Evolutionary conservation across 2,888 invertebrate genomes (phyloP).

Genomic region (Ypsolopha sequella): DNA sequence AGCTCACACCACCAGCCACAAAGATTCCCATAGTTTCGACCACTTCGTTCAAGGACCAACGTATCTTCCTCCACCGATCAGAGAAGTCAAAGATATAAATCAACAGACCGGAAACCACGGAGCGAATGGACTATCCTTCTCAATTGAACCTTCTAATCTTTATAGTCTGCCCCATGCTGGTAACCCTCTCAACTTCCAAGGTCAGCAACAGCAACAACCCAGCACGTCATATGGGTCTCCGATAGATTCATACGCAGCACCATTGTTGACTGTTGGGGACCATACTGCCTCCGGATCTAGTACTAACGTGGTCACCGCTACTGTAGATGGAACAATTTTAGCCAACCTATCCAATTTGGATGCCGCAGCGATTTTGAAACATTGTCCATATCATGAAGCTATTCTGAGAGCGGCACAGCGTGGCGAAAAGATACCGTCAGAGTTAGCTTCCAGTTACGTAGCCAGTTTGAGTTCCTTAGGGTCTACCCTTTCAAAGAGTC

Average conservation of each 20-base stretch:
- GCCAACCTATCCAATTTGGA: conserved; percentile 50
- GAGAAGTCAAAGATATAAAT: conserved; percentile 62
- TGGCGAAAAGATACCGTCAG: conserved; percentile 57
- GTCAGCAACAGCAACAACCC: conserved; percentile 23
- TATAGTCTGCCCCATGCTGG: conserved; percentile 64
- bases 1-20: conserved; percentile 73
- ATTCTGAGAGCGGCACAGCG: conserved; percentile 53
- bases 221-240: conserved; percentile 51
- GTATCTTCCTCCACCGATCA: conserved; percentile 76
- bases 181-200: conserved; percentile 60
- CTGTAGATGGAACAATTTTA: conserved; percentile 47
- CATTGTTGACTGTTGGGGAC: conserved; percentile 59
- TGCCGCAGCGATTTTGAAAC: conserved; percentile 59
- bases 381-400: conserved; percentile 64
- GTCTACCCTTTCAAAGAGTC: conserved; percentile 55
- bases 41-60: conserved; percentile 60
- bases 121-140: conserved; percentile 33
- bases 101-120: conserved; percentile 32
- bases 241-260: conserved; percentile 64
- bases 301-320: conserved; percentile 42
- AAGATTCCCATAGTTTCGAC: conserved; percentile 71
- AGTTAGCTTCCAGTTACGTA: conserved; percentile 62
- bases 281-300: conserved; percentile 59
- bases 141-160: conserved; percentile 60
- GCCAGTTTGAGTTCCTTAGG: conserved; percentile 66